Conservation (phyloP, 2,888 invertebrate species). For the Macaria liturata region DNA sequence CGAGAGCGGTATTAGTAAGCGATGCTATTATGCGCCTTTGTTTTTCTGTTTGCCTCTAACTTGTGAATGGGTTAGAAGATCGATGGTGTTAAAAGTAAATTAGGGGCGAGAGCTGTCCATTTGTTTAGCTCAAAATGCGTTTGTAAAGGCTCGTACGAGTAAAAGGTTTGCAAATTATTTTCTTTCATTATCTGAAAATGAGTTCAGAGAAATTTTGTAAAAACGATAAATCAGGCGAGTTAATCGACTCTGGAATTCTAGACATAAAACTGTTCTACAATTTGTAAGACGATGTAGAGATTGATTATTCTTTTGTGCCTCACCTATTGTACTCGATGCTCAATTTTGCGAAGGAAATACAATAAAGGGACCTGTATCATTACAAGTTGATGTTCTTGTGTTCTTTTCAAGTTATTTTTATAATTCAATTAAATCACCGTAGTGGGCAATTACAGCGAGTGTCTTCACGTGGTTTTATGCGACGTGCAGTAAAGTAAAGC, state of each 20-base stretch:
- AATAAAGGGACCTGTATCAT: too few species aligned
- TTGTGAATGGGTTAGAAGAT: slow-evolving; percentile 36
- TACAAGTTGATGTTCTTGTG: not conserved
- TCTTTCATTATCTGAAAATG: slow-evolving; percentile 2
- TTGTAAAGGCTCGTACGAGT: not conserved
- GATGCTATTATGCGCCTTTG: slow-evolving; percentile 66
- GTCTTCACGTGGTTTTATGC: slow-evolving; percentile 33
- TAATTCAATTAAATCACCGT: slow-evolving; percentile 32
- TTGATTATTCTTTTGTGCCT: too few species aligned
- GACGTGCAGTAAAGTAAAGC: slow-evolving; percentile 22
- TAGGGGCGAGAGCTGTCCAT: slow-evolving; percentile 15
- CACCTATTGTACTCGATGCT: too few species aligned
- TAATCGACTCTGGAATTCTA: too few species aligned
- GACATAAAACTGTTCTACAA: too few species aligned
- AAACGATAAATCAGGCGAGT: not conserved
- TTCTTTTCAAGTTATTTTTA: slow-evolving; percentile 14
- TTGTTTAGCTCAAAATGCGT: slow-evolving; percentile 14
- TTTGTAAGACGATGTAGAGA: too few species aligned
- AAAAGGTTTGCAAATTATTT: slow-evolving; percentile 2
- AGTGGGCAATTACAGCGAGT: slow-evolving; percentile 23
- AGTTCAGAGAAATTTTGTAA: not conserved
- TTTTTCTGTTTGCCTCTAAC: slow-evolving; percentile 46
- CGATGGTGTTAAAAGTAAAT: slow-evolving; percentile 31
- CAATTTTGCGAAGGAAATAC: too few species aligned
- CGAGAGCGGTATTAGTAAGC: slow-evolving; percentile 70